These are phyloP conservation scores for Neotoxoptera formosana DNA, from an alignment of 1,140 invertebrate genomes.

Conservation along the genomic window DNA sequence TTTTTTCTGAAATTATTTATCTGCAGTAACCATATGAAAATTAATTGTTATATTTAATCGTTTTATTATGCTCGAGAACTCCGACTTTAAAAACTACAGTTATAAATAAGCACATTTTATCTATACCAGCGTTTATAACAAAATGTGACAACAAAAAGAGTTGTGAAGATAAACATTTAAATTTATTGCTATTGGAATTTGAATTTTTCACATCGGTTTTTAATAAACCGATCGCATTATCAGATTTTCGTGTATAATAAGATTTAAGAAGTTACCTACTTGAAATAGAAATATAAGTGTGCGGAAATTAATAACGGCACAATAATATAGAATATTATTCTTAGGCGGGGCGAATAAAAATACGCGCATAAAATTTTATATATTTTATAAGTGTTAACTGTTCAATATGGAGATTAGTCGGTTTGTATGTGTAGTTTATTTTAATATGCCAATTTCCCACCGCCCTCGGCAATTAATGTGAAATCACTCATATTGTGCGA, in stretches of 20 bases:
- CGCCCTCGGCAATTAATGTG: no score
- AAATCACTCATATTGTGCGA: neutral
- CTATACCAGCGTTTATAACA: neutral
- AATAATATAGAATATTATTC: neutral
- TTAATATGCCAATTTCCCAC: neutral
- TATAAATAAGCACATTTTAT: neutral
- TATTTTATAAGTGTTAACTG: neutral
- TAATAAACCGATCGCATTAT: neutral
- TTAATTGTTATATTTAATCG: neutral
- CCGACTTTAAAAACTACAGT: neutral
- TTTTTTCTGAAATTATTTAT: neutral
- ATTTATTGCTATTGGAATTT: neutral
- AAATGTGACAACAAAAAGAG: neutral
- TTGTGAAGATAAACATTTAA: neutral
- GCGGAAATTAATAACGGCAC: neutral
- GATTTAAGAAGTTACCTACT: neutral
- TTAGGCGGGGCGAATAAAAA: accelerated
- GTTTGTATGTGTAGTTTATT: neutral
- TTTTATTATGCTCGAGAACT: neutral
- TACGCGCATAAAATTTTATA: neutral
- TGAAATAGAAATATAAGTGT: neutral
- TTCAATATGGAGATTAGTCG: neutral
- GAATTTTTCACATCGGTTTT: neutral
- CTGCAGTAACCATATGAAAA: neutral
- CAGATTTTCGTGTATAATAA: neutral